Conservation (phyloP, 2,888 invertebrate species). For the Phragmatobia fuliginosa region DNA sequence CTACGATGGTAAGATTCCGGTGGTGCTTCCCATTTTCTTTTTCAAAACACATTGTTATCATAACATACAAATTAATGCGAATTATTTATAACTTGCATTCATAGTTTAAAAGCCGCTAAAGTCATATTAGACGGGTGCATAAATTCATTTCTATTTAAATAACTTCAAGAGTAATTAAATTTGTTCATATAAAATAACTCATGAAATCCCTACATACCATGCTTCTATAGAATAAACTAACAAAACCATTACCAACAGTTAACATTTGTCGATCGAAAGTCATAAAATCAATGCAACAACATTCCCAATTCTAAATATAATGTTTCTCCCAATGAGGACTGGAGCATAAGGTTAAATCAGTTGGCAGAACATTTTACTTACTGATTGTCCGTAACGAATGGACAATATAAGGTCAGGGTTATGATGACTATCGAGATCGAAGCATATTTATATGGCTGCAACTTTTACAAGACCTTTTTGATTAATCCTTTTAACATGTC, state of each 20-base stretch:
- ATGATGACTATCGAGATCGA: not conserved
- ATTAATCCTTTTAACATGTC: not conserved
- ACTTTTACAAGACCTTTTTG: not conserved
- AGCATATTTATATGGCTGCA: not conserved
- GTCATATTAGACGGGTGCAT: not conserved
- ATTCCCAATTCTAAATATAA: not conserved
- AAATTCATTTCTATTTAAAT: no score
- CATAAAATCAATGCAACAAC: not conserved
- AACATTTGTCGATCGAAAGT: not conserved
- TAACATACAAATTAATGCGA: not conserved
- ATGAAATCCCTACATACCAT: not conserved
- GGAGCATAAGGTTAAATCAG: slow-evolving; percentile 10
- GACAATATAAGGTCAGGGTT: not conserved
- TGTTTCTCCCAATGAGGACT: not conserved
- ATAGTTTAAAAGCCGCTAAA: not conserved
- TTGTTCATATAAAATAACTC: not conserved
- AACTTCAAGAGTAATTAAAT: no score
- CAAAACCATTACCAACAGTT: not conserved
- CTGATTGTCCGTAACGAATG: not conserved
- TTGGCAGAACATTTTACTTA: slow-evolving; percentile 6
- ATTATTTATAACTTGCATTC: not conserved
- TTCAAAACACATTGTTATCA: no score
- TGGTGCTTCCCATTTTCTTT: no score
- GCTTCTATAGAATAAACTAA: not conserved
- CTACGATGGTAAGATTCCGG: no score